Evolutionary conservation across 1,140 invertebrate genomes (phyloP).

Genomic region (Neuroterus valhalla): DNA sequence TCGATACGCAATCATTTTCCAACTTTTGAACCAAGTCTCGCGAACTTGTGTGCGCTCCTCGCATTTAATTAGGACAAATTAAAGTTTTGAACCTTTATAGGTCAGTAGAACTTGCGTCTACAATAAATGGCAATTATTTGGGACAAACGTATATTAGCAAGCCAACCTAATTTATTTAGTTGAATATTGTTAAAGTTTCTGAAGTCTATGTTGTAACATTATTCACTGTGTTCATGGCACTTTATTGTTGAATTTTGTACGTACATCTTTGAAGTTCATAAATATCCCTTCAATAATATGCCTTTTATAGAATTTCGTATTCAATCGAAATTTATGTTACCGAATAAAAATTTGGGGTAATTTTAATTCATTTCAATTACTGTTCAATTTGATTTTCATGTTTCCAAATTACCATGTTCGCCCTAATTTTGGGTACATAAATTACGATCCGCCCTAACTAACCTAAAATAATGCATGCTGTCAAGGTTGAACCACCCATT

Average conservation of each 20-base stretch:
- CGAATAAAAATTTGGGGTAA: too few relatives aligned
- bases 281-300: too few relatives aligned
- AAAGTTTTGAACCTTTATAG: slow-evolving; percentile 20
- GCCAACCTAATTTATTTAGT: slow-evolving; percentile 11
- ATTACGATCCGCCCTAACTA: too few relatives aligned
- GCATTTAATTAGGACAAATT: slow-evolving; percentile 20
- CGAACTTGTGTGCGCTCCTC: not conserved
- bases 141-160: not conserved
- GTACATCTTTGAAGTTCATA: too few relatives aligned
- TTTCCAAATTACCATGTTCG: too few relatives aligned
- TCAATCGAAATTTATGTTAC: not conserved
- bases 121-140: slow-evolving; percentile 2
- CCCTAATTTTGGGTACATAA: too few relatives aligned
- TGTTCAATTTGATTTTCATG: too few relatives aligned
- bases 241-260: not conserved
- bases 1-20: slow-evolving; percentile 28
- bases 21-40: not conserved
- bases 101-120: not conserved
- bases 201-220: not conserved
- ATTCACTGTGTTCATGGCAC: not conserved
- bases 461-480: too few relatives aligned
- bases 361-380: too few relatives aligned
- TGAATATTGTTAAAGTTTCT: not conserved
- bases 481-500: too few relatives aligned
- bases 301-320: too few relatives aligned